A percentile compares a stretch with the other conserved stretches of the same genome.
Conservation (phyloP, 1,140 invertebrate species). For the Anadara kagoshimensis region DNA sequence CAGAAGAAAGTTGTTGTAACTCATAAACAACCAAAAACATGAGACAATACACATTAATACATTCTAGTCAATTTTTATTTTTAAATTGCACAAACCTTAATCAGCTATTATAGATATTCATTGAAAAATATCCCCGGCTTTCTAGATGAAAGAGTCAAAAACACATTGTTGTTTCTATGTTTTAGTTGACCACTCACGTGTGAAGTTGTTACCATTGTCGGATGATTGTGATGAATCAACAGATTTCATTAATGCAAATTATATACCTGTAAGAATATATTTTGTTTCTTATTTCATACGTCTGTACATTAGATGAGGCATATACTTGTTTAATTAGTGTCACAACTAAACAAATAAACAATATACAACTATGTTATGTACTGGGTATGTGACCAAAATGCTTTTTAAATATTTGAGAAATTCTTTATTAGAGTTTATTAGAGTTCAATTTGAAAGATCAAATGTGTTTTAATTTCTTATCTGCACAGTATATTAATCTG, state of each 20-base stretch:
- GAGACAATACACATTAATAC: too few relatives aligned
- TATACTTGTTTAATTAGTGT: not conserved
- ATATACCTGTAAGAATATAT: slow-evolving; percentile 51
- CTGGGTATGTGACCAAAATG: not conserved
- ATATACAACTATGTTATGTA: not conserved
- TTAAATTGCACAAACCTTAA: too few relatives aligned
- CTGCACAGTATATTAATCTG: too few relatives aligned
- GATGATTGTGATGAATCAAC: slow-evolving; percentile 80
- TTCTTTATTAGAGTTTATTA: not conserved
- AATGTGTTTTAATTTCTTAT: too few relatives aligned
- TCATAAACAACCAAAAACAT: too few relatives aligned
- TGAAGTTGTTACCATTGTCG: slow-evolving; percentile 83
- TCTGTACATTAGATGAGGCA: not conserved
- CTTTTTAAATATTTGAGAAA: not conserved
- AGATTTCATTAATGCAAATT: slow-evolving; percentile 68
- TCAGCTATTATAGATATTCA: too few relatives aligned
- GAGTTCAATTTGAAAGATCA: not conserved
- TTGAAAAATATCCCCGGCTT: not conserved
- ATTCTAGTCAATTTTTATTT: too few relatives aligned
- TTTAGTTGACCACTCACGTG: slow-evolving; percentile 93
- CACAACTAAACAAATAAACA: not conserved
- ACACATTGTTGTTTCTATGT: not conserved
- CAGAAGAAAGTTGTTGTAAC: too few relatives aligned
- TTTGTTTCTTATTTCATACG: not conserved
- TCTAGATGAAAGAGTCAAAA: not conserved